These are phyloP conservation scores for Darevskia mixta DNA, from an alignment of 2,797 vertebrate genomes.

Conservation along the genomic window DNA sequence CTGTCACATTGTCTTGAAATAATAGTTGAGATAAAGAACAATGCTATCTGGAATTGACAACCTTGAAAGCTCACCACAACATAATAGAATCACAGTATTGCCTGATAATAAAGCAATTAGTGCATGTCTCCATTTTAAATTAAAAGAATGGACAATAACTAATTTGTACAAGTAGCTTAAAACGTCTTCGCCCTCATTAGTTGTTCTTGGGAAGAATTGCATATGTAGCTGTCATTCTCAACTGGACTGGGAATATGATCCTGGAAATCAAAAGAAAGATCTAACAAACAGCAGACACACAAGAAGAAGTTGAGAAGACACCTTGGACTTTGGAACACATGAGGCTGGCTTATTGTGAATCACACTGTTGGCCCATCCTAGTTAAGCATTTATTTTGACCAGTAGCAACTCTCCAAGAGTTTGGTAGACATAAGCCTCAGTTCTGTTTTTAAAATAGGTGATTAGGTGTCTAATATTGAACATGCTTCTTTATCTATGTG, in stretches of 20 bases:
- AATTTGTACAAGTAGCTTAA: slow-evolving; percentile 37
- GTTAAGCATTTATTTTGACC: neutral
- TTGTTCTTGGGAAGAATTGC: slow-evolving; percentile 7
- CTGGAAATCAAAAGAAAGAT: slow-evolving; percentile 10
- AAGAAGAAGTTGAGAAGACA: neutral
- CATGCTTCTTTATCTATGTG: neutral
- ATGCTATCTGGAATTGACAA: slow-evolving; percentile 29
- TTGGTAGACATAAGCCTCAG: neutral
- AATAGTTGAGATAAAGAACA: slow-evolving; percentile 47
- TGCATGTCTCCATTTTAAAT: slow-evolving; percentile 18
- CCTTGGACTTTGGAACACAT: neutral
- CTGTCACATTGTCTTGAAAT: slow-evolving; percentile 29
- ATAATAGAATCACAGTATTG: slow-evolving; percentile 40
- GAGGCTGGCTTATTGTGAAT: too few relatives aligned
- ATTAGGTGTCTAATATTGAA: neutral
- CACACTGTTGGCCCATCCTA: neutral
- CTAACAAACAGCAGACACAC: neutral
- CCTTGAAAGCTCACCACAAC: slow-evolving; percentile 35
- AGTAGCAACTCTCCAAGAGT: neutral
- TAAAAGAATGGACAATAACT: slow-evolving; percentile 46
- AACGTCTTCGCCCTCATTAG: slow-evolving; percentile 38
- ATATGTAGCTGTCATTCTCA: slow-evolving; percentile 29
- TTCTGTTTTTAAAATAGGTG: neutral
- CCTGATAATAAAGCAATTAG: slow-evolving; percentile 43
- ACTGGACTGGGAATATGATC: slow-evolving; percentile 29